These are phyloP conservation scores for Ridgeia piscesae DNA, from an alignment of 1,140 invertebrate species.

Conservation along the genomic window DNA sequence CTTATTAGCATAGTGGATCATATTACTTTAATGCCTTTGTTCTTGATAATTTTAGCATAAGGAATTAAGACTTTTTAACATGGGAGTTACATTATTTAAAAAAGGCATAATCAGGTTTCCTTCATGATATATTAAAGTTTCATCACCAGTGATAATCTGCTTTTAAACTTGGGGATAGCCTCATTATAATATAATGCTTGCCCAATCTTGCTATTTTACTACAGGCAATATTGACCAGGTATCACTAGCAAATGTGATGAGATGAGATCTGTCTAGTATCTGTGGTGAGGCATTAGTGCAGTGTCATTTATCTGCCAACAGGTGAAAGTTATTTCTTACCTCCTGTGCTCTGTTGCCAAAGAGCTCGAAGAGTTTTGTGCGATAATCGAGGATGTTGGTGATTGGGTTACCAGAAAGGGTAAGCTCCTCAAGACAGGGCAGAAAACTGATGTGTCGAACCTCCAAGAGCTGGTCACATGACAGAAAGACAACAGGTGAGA, in stretches of 20 bases:
- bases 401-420: constrained; percentile 87
- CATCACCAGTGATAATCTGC: background rate
- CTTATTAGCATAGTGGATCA: background rate
- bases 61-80: background rate
- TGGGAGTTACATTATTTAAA: no score
- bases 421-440: constrained; percentile 85
- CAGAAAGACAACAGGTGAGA: background rate
- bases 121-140: no score
- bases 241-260: background rate
- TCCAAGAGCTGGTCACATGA: constrained; percentile 69
- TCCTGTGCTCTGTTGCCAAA: constrained; percentile 54
- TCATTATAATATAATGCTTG: background rate
- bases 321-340: constrained; percentile 34
- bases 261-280: background rate
- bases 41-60: background rate
- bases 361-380: constrained; percentile 77
- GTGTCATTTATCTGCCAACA: background rate
- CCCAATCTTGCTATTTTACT: background rate
- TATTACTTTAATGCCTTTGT: background rate
- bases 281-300: background rate
- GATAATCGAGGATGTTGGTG: constrained; percentile 82
- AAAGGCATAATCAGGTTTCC: no score
- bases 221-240: background rate
- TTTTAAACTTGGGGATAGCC: background rate
- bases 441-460: constrained; percentile 73